Base-by-base conservation (phyloP, 2,888 invertebrate species). In the Carabus problematicus region DNA sequence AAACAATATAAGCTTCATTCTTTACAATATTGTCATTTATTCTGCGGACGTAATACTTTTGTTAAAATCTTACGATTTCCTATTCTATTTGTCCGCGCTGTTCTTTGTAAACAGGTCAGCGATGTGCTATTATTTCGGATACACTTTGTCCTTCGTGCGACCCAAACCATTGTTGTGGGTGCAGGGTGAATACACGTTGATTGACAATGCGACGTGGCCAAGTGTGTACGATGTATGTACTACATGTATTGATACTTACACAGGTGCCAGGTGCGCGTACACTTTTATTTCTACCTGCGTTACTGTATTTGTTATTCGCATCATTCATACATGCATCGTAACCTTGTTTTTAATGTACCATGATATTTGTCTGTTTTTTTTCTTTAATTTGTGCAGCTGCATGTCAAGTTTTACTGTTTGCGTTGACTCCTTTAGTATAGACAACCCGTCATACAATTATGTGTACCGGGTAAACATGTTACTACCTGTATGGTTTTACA, bases 261-360 rank as follows among this genome's bases (percentile, higher is more conserved):
- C 66, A 66, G 66, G 66, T 66, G 59, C 66, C 66, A 66, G 66
- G 66, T 66, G 66, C 59, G 3, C 59, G 29, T 43, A 18, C 40
- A 56, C 64, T 64, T 56, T 41, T 16, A 16, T 41, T 59, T 59
- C 42, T 66, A 66, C 66, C 66, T 66, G 66, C 49, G 42, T 18
- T 43, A 39, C 58, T 56, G 42, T 56, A 49, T 62, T 62, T 49
- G 49, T 62, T 61, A 41, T 40, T 42, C 29, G 43, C 41, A 18
- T 7, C 43, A 45, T 29, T 29, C 29, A 3, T 45, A 45, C 12
- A 45, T 12, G 7, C 45, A 45, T 45, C 1, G 45, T 45, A 12
- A 12, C n/a, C 29, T 47, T 61, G 29, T 52, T 59, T 59, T 41
- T 41, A 62, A 61, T 43, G 29, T 18, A 60, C 63, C 18, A 16